Evolutionary conservation across 2,113 vertebrate species (phyloP).

Genomic region (Riparia riparia): DNA sequence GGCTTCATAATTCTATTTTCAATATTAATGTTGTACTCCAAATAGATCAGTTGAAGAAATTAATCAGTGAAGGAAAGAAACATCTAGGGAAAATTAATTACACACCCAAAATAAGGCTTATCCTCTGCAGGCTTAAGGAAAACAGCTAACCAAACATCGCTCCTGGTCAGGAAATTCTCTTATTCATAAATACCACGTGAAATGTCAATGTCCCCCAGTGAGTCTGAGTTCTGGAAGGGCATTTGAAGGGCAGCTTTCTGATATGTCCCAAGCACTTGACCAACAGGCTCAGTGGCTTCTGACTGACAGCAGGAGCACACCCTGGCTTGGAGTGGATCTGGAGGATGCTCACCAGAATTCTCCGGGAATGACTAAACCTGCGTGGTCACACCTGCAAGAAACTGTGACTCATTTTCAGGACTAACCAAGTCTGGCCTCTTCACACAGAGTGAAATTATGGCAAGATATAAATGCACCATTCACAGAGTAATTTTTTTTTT

Average conservation of each 20-base stretch:
- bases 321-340: neutral
- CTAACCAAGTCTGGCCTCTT: neutral
- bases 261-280: neutral
- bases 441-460: neutral
- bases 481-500: neutral
- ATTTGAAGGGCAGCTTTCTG: neutral
- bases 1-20: neutral
- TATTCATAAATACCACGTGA: neutral
- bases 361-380: neutral
- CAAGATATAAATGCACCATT: neutral
- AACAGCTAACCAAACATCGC: neutral
- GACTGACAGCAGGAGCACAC: neutral
- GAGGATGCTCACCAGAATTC: neutral
- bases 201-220: neutral
- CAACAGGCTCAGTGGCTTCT: neutral
- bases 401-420: neutral
- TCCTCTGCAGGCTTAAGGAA: neutral
- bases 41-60: neutral
- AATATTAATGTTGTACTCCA: constrained; percentile 1
- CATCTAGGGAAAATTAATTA: neutral
- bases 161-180: neutral
- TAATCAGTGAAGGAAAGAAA: neutral
- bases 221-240: neutral
- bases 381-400: neutral
- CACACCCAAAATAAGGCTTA: neutral